Percentiles rank a stretch among this genome's conserved stretches.
Conservation (phyloP, 2,888 invertebrate genomes). For the Listrodromus nycthemerus region DNA sequence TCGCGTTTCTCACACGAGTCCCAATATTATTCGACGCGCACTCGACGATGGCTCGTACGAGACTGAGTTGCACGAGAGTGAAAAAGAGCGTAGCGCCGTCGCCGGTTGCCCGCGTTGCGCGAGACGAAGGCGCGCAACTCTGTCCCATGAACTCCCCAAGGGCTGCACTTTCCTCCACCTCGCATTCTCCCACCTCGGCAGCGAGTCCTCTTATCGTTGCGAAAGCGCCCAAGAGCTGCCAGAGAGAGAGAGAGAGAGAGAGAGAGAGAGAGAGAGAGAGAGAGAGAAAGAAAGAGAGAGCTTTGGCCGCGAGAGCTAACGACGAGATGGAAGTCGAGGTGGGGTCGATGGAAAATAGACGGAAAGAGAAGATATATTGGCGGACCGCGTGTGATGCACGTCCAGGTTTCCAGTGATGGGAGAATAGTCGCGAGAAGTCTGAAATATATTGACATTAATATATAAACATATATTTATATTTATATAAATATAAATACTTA, state of each 20-base stretch:
- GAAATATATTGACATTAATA: too few species aligned
- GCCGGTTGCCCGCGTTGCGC: constrained; percentile 61
- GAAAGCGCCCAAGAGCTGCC: constrained; percentile 2
- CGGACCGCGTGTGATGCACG: constrained; percentile 42
- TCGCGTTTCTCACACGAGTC: background rate
- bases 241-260: too few species aligned
- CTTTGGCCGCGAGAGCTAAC: constrained; percentile 45
- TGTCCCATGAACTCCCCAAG: constrained; percentile 36
- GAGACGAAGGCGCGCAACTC: constrained; percentile 49
- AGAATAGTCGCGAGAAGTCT: too few species aligned
- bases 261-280: too few species aligned
- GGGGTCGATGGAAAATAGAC: constrained; percentile 17
- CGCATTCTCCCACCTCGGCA: background rate
- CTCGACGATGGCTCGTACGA: constrained; percentile 70
- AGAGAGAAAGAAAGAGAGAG: too few species aligned
- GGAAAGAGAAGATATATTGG: constrained; percentile 50
- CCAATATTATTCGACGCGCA: constrained; percentile 26
- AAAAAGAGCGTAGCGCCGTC: constrained; percentile 70
- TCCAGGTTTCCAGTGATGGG: background rate
- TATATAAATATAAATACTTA: too few species aligned
- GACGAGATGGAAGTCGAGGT: constrained; percentile 5
- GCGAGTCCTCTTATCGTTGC: constrained; percentile 46
- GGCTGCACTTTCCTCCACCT: constrained; percentile 34
- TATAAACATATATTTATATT: too few species aligned
- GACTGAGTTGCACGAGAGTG: constrained; percentile 73